Base-by-base conservation (phyloP, 2,888 invertebrate species). In the Latrodectus elegans region DNA sequence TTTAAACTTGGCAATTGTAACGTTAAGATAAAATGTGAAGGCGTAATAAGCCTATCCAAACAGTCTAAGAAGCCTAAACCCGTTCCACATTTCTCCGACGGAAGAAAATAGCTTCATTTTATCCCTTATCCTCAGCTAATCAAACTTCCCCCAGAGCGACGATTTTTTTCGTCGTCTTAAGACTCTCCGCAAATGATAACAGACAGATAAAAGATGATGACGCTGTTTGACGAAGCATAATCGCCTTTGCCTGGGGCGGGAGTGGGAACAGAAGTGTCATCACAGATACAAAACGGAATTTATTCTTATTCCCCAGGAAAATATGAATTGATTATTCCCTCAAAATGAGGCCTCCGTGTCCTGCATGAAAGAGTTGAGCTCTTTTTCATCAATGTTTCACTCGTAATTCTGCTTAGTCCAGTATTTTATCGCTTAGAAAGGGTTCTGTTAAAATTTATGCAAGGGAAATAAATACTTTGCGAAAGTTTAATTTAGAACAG, bases 181-280 rank as follows among this genome's bases (percentile, higher is more conserved):
- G 22, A 77, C 17, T 15, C 17, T 55, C 38, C 26, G 17, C 15
- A 55, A 68, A 71, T 70, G 49, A 79, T 60, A 68, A 79, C 49
- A 17, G 70, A 49, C 52, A 67, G 77, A 77, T 68, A 77, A 68
- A 68, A 53, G 49, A 52, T 67, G 77, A 68, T 77, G 77, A 77
- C 77, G 53, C 10, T 68, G 68, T 67, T 49, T 52, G 77, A 51
- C 22, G 52, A 68, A 22, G 26, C 68, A 10, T 77, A 68, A 77
- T 67, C 76, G 51, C 67, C 67, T 67, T 67, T 15, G 12, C 60
- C 60, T 60, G 60, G 60, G 11, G 60, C 60, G n/a, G 38, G 38
- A 38, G 38, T 38, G 38, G 38, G 4, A 38, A 6, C 38, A 60
- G 60, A 60, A 60, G 60, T 60, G 60, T 60, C 60, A n/a, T 60